These are phyloP conservation scores for Micronycteris hirsuta DNA, from an alignment of 2,113 vertebrate species.

Conservation along the genomic window DNA sequence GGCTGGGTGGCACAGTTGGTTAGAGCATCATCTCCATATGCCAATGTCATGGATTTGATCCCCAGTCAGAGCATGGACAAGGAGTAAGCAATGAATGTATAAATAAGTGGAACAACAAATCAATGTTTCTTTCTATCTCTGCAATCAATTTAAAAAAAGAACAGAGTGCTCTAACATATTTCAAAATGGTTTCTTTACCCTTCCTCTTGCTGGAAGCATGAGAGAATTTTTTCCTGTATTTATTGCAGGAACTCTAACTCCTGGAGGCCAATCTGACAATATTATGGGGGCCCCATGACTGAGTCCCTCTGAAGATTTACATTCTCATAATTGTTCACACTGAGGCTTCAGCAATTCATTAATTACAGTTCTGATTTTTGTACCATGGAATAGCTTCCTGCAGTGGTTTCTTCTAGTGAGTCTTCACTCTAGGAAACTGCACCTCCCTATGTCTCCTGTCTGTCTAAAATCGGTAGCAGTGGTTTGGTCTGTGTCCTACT, in stretches of 20 bases:
- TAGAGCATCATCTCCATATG: too few relatives aligned
- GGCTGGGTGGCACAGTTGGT: background rate
- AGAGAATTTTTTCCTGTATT: background rate
- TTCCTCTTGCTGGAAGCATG: too few relatives aligned
- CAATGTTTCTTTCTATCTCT: too few relatives aligned
- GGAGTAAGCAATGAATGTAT: too few relatives aligned
- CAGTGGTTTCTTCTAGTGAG: background rate
- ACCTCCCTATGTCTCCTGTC: background rate
- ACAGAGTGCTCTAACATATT: too few relatives aligned
- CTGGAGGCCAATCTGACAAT: background rate
- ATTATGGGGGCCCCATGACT: background rate
- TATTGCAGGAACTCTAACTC: background rate
- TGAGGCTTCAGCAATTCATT: background rate
- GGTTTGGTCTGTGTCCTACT: too few relatives aligned
- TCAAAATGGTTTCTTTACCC: too few relatives aligned
- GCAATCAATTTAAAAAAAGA: too few relatives aligned
- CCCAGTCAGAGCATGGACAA: too few relatives aligned
- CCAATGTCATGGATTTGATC: too few relatives aligned
- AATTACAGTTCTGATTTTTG: background rate
- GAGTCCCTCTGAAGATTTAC: background rate
- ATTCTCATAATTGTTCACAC: background rate
- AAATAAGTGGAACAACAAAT: too few relatives aligned
- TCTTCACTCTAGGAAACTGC: background rate
- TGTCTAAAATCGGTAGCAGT: background rate
- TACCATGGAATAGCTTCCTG: background rate